Evolutionary conservation across 2,113 vertebrate genomes (phyloP).

Genomic region (Cottus gobio): DNA sequence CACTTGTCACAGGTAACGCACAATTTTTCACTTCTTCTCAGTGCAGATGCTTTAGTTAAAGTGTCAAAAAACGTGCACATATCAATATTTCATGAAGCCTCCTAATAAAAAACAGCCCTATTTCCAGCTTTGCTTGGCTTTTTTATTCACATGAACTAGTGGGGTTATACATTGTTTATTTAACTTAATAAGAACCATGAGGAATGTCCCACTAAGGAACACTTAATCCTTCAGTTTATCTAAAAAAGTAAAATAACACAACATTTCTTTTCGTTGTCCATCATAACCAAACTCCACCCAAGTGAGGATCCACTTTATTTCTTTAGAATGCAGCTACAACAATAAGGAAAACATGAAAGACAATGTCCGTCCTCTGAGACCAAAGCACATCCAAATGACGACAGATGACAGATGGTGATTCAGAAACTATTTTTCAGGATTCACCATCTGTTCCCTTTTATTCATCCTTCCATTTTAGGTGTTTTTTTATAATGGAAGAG

Average conservation of each 20-base stretch:
- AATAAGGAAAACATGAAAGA: neutral
- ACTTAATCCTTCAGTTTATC: neutral
- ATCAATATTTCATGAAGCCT: neutral
- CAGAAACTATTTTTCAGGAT: neutral
- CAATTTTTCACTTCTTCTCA: neutral
- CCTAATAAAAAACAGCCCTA: neutral
- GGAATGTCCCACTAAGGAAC: no score
- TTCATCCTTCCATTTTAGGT: neutral
- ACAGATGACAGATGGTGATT: constrained; percentile 7
- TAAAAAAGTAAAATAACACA: neutral
- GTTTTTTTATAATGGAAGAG: neutral
- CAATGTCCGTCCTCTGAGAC: neutral
- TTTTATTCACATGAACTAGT: neutral
- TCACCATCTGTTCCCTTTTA: constrained; percentile 4
- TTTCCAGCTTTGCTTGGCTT: neutral
- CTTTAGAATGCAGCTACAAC: neutral
- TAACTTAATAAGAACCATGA: neutral
- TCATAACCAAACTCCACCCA: neutral
- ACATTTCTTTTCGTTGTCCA: neutral
- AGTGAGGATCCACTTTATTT: neutral
- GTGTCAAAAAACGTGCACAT: neutral
- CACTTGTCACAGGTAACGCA: neutral
- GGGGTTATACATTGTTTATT: neutral
- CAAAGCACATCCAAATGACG: neutral
- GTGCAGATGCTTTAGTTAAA: no score